phyloP scores from a whole-genome alignment of 2,797 vertebrate species.

The Potorous gilbertii region DNA sequence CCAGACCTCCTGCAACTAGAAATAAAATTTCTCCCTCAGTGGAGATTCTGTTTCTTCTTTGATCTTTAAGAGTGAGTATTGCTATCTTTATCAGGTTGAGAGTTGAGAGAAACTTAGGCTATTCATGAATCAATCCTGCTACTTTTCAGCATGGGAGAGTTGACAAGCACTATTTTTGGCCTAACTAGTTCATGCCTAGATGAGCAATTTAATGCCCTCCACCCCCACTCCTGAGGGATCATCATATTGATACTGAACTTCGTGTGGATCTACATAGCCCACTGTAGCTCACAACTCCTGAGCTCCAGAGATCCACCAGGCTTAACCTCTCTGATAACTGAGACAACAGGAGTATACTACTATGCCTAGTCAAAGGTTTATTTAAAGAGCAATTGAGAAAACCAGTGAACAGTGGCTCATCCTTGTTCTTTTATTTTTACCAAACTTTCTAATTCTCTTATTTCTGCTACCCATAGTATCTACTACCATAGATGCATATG shows the following conservation, averaged over 20 bases:
- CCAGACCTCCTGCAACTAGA: not conserved
- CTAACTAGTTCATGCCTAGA: not conserved
- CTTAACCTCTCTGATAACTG: not conserved
- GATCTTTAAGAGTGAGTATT: not conserved
- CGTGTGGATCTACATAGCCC: not conserved
- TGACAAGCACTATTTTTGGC: not conserved
- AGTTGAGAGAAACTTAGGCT: not conserved
- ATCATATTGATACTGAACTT: not conserved
- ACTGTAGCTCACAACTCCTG: not conserved
- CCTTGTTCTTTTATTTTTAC: not conserved
- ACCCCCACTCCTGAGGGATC: not conserved
- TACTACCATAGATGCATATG: not conserved
- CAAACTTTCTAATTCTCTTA: not conserved
- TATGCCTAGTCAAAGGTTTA: not conserved
- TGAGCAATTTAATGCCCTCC: not conserved
- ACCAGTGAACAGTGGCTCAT: not conserved
- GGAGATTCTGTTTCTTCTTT: not conserved
- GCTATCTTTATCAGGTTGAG: not conserved
- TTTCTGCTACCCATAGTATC: not conserved
- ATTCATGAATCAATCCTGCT: not conserved
- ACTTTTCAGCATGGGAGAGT: not conserved
- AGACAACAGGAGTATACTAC: not conserved
- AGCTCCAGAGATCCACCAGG: not conserved
- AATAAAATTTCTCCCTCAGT: not conserved
- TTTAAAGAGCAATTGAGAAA: not conserved